Conservation (phyloP, 2,888 invertebrate genomes). For the Smittia aterrima region DNA sequence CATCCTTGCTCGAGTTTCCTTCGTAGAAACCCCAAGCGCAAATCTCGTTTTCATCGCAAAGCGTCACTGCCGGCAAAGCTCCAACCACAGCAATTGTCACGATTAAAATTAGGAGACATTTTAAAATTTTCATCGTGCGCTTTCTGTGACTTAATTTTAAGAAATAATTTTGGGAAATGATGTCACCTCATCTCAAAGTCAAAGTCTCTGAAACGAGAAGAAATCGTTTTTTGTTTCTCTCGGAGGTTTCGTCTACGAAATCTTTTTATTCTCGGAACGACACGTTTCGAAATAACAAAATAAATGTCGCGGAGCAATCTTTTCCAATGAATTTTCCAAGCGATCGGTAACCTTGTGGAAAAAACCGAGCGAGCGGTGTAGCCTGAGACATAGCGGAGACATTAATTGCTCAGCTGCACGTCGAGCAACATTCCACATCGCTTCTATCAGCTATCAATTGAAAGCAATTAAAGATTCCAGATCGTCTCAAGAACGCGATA, state of each 20-base stretch:
- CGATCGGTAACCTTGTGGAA: conserved; percentile 10
- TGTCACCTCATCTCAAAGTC: background rate
- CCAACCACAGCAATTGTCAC: background rate
- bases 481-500: background rate
- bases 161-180: conserved; percentile 4
- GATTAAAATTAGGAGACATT: background rate
- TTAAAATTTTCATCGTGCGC: background rate
- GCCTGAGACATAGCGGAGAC: conserved; percentile 21
- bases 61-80: background rate
- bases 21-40: conserved; percentile 8
- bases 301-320: background rate
- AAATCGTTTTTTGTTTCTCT: background rate
- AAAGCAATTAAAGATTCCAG: conserved; percentile 27
- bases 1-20: background rate
- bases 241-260: background rate
- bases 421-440: background rate
- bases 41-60: background rate
- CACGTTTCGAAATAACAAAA: background rate
- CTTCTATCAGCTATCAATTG: conserved; percentile 21
- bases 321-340: background rate
- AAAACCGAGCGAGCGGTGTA: background rate
- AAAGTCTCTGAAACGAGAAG: background rate
- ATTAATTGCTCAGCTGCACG: background rate
- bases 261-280: background rate
- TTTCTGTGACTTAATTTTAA: conserved; percentile 1